A percentile compares a stretch with the other conserved stretches of the same genome.
These are phyloP conservation scores for Subacronicta megacephala DNA, from an alignment of 2,888 invertebrate genomes.

Conservation along the genomic window DNA sequence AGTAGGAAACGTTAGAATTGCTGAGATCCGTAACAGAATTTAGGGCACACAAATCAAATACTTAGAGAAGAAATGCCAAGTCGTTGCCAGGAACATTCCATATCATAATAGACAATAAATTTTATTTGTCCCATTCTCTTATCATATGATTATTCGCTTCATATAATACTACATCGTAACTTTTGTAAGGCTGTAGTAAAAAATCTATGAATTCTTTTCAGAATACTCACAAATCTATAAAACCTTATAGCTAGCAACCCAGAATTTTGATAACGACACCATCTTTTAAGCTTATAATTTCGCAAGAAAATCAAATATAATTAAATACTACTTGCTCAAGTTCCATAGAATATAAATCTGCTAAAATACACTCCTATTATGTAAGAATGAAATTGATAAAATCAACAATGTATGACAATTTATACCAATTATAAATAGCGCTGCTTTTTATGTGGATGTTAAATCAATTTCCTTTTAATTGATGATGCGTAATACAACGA, in stretches of 20 bases:
- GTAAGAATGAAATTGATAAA: no score
- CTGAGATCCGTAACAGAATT: constrained; percentile 31
- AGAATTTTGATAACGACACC: no score
- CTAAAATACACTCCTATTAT: no score
- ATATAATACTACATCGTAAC: constrained; percentile 28
- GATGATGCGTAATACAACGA: constrained; percentile 6
- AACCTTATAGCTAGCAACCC: no score
- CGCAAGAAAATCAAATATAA: no score
- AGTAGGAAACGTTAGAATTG: constrained; percentile 16
- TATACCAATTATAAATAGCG: background rate
- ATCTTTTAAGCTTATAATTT: no score
- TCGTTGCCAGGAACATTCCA: constrained; percentile 41
- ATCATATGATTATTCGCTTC: constrained; percentile 37
- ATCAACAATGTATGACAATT: no score
- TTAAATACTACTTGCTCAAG: no score
- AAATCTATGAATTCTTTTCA: background rate
- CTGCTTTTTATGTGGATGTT: background rate
- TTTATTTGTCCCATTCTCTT: constrained; percentile 46
- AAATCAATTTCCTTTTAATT: constrained; percentile 10
- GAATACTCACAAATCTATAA: no score
- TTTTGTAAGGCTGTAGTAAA: constrained; percentile 21
- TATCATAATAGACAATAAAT: constrained; percentile 56
- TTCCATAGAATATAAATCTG: no score
- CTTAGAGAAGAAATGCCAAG: constrained; percentile 25
- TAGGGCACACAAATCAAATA: constrained; percentile 47